Percentiles rank a stretch among this genome's conserved stretches.
These are phyloP conservation scores for Lepas anatifera DNA, from an alignment of 2,888 invertebrate genomes.

Conservation along the genomic window DNA sequence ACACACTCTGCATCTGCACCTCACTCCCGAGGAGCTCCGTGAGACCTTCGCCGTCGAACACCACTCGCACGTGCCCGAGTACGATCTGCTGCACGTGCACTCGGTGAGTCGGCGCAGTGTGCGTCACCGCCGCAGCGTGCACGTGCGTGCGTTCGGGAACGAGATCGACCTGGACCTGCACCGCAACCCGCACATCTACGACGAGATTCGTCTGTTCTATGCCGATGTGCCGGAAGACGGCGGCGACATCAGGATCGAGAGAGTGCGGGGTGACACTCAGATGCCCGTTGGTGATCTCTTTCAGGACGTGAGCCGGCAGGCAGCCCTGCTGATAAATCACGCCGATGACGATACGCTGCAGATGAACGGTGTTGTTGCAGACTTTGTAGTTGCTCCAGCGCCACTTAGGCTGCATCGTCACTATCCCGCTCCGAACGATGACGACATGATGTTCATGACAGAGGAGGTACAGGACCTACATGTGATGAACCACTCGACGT, in stretches of 20 bases:
- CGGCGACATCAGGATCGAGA: background rate
- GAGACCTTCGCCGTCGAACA: background rate
- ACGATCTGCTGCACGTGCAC: background rate
- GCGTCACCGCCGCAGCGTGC: background rate
- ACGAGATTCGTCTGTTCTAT: background rate
- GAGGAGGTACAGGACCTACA: background rate
- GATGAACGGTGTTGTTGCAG: background rate
- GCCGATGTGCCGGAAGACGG: background rate
- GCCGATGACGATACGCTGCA: background rate
- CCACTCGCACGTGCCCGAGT: background rate
- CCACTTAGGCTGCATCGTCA: background rate
- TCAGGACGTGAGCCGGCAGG: background rate
- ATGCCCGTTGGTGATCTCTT: background rate
- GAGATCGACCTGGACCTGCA: background rate
- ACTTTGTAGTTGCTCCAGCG: background rate
- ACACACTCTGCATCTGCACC: background rate
- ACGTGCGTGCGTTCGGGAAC: background rate
- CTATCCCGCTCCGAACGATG: background rate
- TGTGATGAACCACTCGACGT: background rate
- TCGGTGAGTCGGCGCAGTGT: background rate
- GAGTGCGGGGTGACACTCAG: background rate
- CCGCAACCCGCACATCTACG: background rate
- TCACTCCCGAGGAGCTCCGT: background rate
- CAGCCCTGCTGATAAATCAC: background rate
- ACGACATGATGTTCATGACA: background rate